A percentile compares a stretch with the other conserved stretches of the same genome.
These are phyloP conservation scores for Procambarus virginalis DNA, from an alignment of 1,140 invertebrate genomes.

Conservation along the genomic window DNA sequence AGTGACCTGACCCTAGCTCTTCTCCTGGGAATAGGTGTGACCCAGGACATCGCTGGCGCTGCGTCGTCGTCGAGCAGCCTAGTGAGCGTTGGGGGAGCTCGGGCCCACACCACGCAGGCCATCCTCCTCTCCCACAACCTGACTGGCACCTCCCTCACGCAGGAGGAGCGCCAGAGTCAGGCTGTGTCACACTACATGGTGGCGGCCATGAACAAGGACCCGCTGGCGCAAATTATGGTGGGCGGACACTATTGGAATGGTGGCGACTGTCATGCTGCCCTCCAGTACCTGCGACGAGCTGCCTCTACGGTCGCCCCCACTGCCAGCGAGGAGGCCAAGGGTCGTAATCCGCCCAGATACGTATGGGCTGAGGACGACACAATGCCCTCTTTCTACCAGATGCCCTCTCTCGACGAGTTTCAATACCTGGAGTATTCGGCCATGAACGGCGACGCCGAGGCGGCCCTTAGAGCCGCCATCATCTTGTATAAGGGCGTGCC, in stretches of 20 bases:
- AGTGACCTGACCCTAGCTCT: slow-evolving; percentile 34
- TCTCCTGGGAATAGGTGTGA: slow-evolving; percentile 21
- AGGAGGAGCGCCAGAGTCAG: slow-evolving; percentile 21
- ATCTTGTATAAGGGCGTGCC: slow-evolving; percentile 11
- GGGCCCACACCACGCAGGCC: slow-evolving; percentile 31
- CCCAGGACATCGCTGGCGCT: slow-evolving; percentile 20
- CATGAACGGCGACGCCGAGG: slow-evolving; percentile 8
- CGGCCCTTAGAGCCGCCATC: slow-evolving; percentile 15
- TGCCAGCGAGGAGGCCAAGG: neutral
- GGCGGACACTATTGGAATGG: slow-evolving; percentile 12
- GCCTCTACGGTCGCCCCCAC: neutral
- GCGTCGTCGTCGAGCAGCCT: slow-evolving; percentile 10
- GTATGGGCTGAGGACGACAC: slow-evolving; percentile 32
- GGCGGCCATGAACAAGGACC: slow-evolving; percentile 32
- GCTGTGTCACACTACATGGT: slow-evolving; percentile 28
- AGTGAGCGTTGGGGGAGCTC: neutral
- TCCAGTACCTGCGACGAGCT: slow-evolving; percentile 25
- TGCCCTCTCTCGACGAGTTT: slow-evolving; percentile 29
- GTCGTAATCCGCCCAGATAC: neutral
- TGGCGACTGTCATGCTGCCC: slow-evolving; percentile 31
- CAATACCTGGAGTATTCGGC: slow-evolving; percentile 25
- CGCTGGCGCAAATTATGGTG: slow-evolving; percentile 22
- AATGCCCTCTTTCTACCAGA: neutral
- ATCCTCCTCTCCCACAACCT: slow-evolving; percentile 22
- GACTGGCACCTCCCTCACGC: slow-evolving; percentile 10